Percentiles rank a stretch among this genome's conserved stretches.
These are phyloP conservation scores for Heliconius hewitsoni DNA, from an alignment of 1,140 invertebrate species.

Conservation along the genomic window DNA sequence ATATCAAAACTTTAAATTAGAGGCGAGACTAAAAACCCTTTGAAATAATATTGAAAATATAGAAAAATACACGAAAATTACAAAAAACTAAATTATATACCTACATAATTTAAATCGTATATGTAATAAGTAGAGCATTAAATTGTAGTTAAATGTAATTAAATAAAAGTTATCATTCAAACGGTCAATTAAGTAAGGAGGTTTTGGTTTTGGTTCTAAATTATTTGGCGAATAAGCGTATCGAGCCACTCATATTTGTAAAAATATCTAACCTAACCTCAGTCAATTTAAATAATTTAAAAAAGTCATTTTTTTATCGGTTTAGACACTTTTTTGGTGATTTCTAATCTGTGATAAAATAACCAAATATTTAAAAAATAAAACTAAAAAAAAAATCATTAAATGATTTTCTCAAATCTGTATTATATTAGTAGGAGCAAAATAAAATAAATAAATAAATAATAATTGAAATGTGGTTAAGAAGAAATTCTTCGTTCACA, in stretches of 20 bases:
- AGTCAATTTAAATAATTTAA: too few species aligned
- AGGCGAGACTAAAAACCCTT: too few species aligned
- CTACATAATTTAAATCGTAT: not conserved
- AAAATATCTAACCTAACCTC: too few species aligned
- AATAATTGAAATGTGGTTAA: slow-evolving; percentile 18
- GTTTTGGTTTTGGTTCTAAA: not conserved
- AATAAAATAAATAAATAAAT: not conserved
- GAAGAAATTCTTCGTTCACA: slow-evolving; percentile 4
- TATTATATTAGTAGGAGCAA: not conserved
- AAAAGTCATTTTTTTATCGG: too few species aligned
- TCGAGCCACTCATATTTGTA: too few species aligned
- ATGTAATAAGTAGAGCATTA: slow-evolving; percentile 14
- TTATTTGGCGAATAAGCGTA: not conserved
- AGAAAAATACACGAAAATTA: not conserved
- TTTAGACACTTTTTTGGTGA: too few species aligned
- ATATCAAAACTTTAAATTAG: too few species aligned
- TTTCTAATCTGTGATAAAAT: too few species aligned
- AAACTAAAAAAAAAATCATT: too few species aligned
- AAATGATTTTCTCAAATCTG: too few species aligned
- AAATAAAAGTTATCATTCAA: not conserved
- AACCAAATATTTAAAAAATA: too few species aligned
- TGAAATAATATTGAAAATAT: not conserved
- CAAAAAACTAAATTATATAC: not conserved
- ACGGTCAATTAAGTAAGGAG: slow-evolving; percentile 11
- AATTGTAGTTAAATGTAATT: not conserved